These are phyloP conservation scores for Galleria mellonella DNA, from an alignment of 1,140 invertebrate genomes.

Conservation along the genomic window DNA sequence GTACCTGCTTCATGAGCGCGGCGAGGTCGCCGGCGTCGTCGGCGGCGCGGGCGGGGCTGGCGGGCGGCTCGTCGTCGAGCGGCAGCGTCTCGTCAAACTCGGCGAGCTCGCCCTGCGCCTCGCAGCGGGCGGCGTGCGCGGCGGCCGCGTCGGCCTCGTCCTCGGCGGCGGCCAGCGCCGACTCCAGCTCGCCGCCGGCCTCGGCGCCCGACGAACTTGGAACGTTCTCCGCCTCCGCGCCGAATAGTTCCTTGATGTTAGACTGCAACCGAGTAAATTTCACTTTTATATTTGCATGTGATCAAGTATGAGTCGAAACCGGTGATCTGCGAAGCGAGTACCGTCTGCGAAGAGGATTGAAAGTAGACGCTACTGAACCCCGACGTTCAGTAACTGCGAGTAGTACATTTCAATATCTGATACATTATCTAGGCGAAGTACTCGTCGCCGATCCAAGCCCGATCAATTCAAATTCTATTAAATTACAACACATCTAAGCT, in stretches of 20 bases:
- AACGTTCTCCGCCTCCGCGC: slow-evolving; percentile 63
- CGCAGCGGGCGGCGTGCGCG: slow-evolving; percentile 91
- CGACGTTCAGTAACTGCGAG: too few relatives aligned
- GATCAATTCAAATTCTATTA: too few relatives aligned
- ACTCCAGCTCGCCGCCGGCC: slow-evolving; percentile 83
- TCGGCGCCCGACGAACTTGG: slow-evolving; percentile 82
- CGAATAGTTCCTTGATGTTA: slow-evolving; percentile 95
- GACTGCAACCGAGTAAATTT: slow-evolving; percentile 75
- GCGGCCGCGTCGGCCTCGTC: slow-evolving; percentile 96
- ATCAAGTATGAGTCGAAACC: too few relatives aligned
- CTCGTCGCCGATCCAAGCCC: too few relatives aligned
- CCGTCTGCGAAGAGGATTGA: too few relatives aligned
- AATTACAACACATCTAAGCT: too few relatives aligned
- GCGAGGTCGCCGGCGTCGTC: slow-evolving; percentile 92
- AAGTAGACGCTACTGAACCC: too few relatives aligned
- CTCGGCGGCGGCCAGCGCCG: slow-evolving; percentile 92
- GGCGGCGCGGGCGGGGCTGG: slow-evolving; percentile 75
- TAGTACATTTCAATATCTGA: too few relatives aligned
- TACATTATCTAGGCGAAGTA: too few relatives aligned
- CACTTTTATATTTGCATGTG: too few relatives aligned
- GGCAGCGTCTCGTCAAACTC: slow-evolving; percentile 98
- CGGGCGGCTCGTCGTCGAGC: slow-evolving; percentile 85
- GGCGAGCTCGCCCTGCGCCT: slow-evolving; percentile 94
- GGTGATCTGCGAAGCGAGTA: too few relatives aligned
- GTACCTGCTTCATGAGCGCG: slow-evolving; percentile 96